These are phyloP conservation scores for Pteronotus mesoamericanus DNA, from an alignment of 2,797 vertebrate species.

Conservation along the genomic window DNA sequence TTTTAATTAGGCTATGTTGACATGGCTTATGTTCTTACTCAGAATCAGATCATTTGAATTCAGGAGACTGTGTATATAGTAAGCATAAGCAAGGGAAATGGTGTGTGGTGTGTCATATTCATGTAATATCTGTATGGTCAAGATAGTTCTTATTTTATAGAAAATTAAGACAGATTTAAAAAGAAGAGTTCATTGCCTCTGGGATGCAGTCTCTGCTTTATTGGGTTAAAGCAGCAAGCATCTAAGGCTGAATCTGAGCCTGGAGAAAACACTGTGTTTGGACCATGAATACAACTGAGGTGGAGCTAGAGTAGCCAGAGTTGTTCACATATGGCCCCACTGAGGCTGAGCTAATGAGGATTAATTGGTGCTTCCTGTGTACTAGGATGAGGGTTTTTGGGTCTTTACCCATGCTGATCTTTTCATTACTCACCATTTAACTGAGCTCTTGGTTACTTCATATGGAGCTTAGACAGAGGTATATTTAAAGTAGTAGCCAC, in stretches of 20 bases:
- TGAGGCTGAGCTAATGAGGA: constrained; percentile 52
- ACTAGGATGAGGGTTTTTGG: constrained; percentile 58
- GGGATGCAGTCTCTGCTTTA: background rate
- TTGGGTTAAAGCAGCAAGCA: constrained; percentile 51
- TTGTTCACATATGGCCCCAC: background rate
- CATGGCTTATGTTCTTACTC: background rate
- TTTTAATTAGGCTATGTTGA: background rate
- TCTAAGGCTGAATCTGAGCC: constrained; percentile 63
- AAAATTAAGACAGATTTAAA: background rate
- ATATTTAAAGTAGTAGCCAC: constrained; percentile 32
- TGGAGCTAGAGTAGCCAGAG: constrained; percentile 46
- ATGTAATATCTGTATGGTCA: background rate
- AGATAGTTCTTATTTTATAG: background rate
- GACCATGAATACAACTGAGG: constrained; percentile 49
- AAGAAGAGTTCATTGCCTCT: background rate
- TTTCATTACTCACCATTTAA: constrained; percentile 51
- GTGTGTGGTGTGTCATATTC: background rate
- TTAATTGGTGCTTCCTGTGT: constrained; percentile 52
- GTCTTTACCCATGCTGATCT: constrained; percentile 54
- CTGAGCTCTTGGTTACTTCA: constrained; percentile 36
- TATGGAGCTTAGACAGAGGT: constrained; percentile 51
- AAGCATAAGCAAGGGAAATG: background rate
- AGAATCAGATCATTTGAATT: background rate
- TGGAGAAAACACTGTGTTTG: constrained; percentile 63
- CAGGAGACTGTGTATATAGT: background rate